Evolutionary conservation across 2,797 vertebrate species (phyloP), one percentile per base, ranked within the genome.

Genomic region (Enteromius unitaeniatus): DNA sequence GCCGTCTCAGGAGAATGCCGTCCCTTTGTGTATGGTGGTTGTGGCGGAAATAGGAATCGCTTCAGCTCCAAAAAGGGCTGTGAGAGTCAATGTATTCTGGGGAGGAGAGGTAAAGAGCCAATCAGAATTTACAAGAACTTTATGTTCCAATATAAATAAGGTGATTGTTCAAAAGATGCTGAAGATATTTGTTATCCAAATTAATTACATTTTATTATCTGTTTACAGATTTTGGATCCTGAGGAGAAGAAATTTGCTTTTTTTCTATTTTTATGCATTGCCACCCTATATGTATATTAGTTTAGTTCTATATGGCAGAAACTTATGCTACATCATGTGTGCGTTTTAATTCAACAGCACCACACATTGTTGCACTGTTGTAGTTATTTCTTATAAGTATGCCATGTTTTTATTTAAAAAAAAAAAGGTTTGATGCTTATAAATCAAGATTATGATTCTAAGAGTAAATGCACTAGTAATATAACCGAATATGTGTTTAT

Each of bases 11-110:
- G 92, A 0, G 86, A 93, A 19, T 97, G 97, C 90, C 88, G 96
- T 47, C 97, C 97, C 0, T 98, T 98, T 84, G 82, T 97, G 51
- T 97, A 94, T 0, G 93, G 97, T 0, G 97, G 97, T 55, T 98
- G 97, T 34, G 95, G 73, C 0, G 97, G 97, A 73, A 97, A 95
- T 88, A 47, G 72, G 58, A 97, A 97, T 89, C 94, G 91, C 10
- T 98, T 97, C 81, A 19, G 90, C 64, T 94, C 94, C 1, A 93
- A 90, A 83, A 85, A 88, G 37, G 90, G 92, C 31, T 97, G 97
- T 6, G 89, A 94, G 88, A 88, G 7, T 40, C 79, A 1, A 82
- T 98, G 97, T 90, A 81, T 37, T 83, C 69, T 2, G 75, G 82
- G 77, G 45, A 80, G 74, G 1, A 47, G 60, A 90, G 93, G 94